These are phyloP conservation scores for Drosophila nigrodunni DNA, from an alignment of 1,140 invertebrate species.

Conservation along the genomic window DNA sequence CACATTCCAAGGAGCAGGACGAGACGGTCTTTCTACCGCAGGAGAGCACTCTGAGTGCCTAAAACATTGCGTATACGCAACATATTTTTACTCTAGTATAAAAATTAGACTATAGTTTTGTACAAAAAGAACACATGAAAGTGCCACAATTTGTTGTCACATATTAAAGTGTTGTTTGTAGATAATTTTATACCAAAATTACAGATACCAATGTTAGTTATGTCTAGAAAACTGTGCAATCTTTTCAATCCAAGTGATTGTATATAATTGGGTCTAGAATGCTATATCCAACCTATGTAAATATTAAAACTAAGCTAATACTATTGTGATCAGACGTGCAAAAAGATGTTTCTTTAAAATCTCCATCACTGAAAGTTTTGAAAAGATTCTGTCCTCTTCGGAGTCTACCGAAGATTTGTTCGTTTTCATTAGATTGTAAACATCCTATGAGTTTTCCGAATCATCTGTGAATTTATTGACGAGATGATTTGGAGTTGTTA, in stretches of 20 bases:
- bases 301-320: neutral
- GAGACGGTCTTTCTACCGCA: constrained; percentile 1
- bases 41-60: constrained; percentile 10
- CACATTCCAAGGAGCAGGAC: constrained; percentile 55
- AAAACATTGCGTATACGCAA: neutral
- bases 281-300: neutral
- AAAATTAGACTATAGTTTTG: constrained; percentile 14
- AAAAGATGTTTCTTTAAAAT: neutral
- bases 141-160: constrained; percentile 20
- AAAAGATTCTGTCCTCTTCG: constrained; percentile 7
- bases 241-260: constrained; percentile 15
- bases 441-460: constrained; percentile 1
- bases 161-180: constrained; percentile 23
- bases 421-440: constrained; percentile 25
- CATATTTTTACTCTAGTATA: neutral
- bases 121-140: constrained; percentile 24
- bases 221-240: constrained; percentile 15
- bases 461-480: neutral
- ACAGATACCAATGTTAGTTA: constrained; percentile 44
- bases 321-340: neutral
- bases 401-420: constrained; percentile 4
- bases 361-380: neutral
- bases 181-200: constrained; percentile 45
- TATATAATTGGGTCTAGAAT: neutral
- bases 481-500: constrained; percentile 30